Evolutionary conservation across 1,140 invertebrate species (phyloP).

Genomic region (Telenomus remus): DNA sequence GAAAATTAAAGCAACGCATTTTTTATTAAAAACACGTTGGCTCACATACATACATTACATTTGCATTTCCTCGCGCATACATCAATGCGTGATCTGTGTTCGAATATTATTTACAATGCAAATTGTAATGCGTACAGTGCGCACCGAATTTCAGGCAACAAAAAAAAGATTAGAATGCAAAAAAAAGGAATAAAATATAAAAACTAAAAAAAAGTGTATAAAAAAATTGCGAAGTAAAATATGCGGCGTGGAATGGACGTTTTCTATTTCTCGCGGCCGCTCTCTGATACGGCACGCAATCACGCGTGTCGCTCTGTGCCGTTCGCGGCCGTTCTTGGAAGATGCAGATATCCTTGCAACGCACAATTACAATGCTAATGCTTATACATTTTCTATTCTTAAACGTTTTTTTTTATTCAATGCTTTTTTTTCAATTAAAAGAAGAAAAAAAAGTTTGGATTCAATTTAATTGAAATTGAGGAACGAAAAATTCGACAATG

Average conservation of each 20-base stretch:
- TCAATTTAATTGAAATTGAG: too few relatives aligned
- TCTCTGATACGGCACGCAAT: conserved; percentile 1
- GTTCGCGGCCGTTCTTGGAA: conserved; percentile 1
- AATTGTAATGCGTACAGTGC: conserved; percentile 67
- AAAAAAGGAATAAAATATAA: conserved; percentile 13
- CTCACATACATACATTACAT: conserved; percentile 63
- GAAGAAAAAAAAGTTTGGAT: too few relatives aligned
- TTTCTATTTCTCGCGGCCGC: not conserved
- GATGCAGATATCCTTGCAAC: conserved; percentile 1
- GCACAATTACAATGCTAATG: not conserved
- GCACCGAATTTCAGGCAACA: conserved; percentile 61
- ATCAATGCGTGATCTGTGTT: conserved; percentile 42
- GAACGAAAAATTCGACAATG: too few relatives aligned
- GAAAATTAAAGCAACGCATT: conserved; percentile 49
- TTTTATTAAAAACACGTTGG: conserved; percentile 62
- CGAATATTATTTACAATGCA: conserved; percentile 67
- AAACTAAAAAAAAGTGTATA: conserved; percentile 8
- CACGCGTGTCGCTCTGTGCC: not conserved
- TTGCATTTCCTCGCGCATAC: conserved; percentile 56
- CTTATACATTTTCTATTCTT: not conserved
- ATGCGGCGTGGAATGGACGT: not conserved
- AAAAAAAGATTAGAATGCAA: conserved; percentile 7
- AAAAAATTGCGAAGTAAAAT: conserved; percentile 8
- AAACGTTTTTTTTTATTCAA: not conserved
- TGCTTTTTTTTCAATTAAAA: too few relatives aligned